These are phyloP conservation scores for Myripristis jacobus DNA, from an alignment of 2,797 vertebrate genomes.

Conservation along the genomic window DNA sequence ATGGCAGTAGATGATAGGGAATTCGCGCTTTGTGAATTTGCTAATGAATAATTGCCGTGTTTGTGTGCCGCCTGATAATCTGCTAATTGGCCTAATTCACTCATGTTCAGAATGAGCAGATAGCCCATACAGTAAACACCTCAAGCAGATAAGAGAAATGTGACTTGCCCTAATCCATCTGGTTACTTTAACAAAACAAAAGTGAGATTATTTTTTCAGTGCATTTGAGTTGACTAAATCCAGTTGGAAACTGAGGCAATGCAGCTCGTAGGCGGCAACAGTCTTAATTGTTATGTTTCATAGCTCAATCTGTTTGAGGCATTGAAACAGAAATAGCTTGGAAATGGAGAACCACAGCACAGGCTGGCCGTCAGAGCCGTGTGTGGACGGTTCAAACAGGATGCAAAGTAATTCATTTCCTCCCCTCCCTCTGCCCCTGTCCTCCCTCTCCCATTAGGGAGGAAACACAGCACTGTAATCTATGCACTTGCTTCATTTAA, in stretches of 20 bases:
- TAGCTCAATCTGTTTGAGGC: background rate
- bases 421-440: constrained; percentile 10
- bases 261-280: background rate
- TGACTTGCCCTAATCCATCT: too few species aligned
- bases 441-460: constrained; percentile 26
- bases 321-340: background rate
- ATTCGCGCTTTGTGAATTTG: background rate
- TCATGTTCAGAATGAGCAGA: background rate
- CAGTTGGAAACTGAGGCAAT: background rate
- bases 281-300: background rate
- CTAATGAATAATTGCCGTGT: background rate
- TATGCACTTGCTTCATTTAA: constrained; percentile 65
- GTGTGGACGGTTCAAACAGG: background rate
- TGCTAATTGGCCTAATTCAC: background rate
- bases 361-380: constrained; percentile 3
- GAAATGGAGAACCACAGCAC: background rate
- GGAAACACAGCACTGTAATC: constrained; percentile 30
- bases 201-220: background rate
- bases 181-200: too few species aligned
- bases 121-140: background rate
- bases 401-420: constrained; percentile 18
- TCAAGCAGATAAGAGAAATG: background rate
- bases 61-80: background rate
- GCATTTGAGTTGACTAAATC: background rate
- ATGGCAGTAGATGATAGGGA: background rate